Conservation (phyloP, 1,140 invertebrate species). For the Monochamus saltuarius region DNA sequence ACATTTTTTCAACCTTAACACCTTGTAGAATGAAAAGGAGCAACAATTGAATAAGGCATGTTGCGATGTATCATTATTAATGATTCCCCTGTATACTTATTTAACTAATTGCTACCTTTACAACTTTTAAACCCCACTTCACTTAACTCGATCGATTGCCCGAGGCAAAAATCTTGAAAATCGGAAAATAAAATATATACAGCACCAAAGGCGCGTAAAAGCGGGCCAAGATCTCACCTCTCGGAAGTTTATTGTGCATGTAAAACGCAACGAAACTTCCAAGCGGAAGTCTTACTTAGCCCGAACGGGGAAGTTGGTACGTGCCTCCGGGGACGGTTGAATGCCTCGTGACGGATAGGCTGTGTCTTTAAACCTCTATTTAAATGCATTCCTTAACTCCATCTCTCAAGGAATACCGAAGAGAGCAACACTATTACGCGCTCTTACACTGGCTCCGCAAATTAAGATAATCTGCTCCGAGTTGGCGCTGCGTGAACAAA, state of each 20-base stretch:
- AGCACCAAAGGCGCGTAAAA: too few relatives aligned
- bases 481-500: conserved; percentile 9
- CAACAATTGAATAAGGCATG: too few relatives aligned
- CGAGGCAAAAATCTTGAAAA: too few relatives aligned
- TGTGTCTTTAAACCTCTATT: conserved; percentile 42
- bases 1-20: too few relatives aligned
- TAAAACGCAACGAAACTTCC: conserved; percentile 4
- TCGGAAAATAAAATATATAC: too few relatives aligned
- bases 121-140: too few relatives aligned
- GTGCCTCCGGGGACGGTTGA: conserved; percentile 35
- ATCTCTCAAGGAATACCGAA: conserved; percentile 20
- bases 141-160: too few relatives aligned
- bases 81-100: too few relatives aligned
- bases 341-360: conserved; percentile 41
- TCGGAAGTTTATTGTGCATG: conserved; percentile 12
- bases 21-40: too few relatives aligned
- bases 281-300: conserved; percentile 28
- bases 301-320: conserved; percentile 25
- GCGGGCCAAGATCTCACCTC: too few relatives aligned
- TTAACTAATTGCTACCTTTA: too few relatives aligned
- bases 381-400: conserved; percentile 46
- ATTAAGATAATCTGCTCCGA: conserved; percentile 22
- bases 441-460: conserved; percentile 18
- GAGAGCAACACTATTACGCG: conserved; percentile 17
- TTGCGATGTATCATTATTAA: too few relatives aligned